Evolutionary conservation across 1,140 invertebrate genomes (phyloP).

Genomic region (Whitmania pigra): DNA sequence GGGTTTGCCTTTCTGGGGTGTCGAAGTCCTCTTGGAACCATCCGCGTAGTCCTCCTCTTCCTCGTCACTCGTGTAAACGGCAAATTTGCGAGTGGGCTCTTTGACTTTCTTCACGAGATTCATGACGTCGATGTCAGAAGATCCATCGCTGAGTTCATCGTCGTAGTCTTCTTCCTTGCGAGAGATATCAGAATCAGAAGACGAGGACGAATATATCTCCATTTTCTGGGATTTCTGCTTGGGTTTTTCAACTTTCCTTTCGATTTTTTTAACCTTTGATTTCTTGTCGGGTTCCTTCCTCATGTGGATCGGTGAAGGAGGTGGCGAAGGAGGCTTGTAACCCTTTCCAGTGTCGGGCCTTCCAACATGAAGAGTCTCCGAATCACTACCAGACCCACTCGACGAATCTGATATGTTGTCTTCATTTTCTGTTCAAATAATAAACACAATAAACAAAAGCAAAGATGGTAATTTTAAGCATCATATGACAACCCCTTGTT

Average conservation of each 20-base stretch:
- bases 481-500: no score
- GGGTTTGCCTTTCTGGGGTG: no score
- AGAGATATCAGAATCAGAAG: not conserved
- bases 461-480: no score
- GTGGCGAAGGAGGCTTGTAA: not conserved
- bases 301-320: not conserved
- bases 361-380: no score
- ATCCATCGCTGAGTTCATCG: constrained; percentile 25
- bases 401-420: not conserved
- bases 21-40: not conserved
- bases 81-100: not conserved
- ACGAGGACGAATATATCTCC: not conserved
- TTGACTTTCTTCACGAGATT: not conserved
- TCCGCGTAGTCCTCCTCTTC: constrained; percentile 16
- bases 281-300: constrained; percentile 1
- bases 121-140: constrained; percentile 27
- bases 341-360: not conserved
- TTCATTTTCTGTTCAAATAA: constrained; percentile 8
- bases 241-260: not conserved
- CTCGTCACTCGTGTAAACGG: constrained; percentile 4
- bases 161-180: constrained; percentile 26
- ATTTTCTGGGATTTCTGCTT: not conserved
- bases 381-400: no score
- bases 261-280: not conserved
- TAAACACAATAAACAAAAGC: no score